These are phyloP conservation scores for Drosophila lini DNA, from an alignment of 1,140 invertebrate genomes.

Conservation along the genomic window DNA sequence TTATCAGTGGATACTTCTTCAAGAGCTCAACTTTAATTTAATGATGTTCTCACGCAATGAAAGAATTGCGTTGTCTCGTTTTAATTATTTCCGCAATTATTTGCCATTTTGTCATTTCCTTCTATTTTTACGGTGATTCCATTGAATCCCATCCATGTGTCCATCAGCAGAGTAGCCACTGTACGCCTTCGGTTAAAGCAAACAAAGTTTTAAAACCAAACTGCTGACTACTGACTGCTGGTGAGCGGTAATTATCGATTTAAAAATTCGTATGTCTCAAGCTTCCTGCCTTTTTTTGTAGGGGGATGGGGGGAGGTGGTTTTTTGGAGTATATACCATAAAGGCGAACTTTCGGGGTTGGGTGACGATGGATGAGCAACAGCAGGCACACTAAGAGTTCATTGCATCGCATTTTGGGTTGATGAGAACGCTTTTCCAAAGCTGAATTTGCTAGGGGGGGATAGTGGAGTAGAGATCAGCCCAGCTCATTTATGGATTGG, in stretches of 20 bases:
- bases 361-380: constrained; percentile 7
- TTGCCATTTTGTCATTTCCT: constrained; percentile 16
- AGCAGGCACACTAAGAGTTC: constrained; percentile 48
- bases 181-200: constrained; percentile 12
- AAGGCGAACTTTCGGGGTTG: constrained; percentile 13
- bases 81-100: constrained; percentile 44
- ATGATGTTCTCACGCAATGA: constrained; percentile 24
- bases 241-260: constrained; percentile 73
- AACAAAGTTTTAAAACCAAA: constrained; percentile 49
- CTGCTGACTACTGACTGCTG: constrained; percentile 6
- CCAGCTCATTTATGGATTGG: constrained; percentile 48
- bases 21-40: constrained; percentile 5
- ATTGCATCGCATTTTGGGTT: constrained; percentile 73
- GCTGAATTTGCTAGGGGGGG: constrained; percentile 7
- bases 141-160: constrained; percentile 1
- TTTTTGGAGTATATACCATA: constrained; percentile 8
- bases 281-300: constrained; percentile 18
- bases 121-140: constrained; percentile 1
- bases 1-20: constrained; percentile 1
- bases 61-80: constrained; percentile 20
- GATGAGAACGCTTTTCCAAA: constrained; percentile 20
- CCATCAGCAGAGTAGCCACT: constrained; percentile 8
- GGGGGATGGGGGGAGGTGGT: constrained; percentile 17
- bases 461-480: constrained; percentile 34
- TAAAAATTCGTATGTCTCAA: constrained; percentile 54